phyloP scores from a whole-genome alignment of 2,888 invertebrate species.

The Subacronicta megacephala region DNA sequence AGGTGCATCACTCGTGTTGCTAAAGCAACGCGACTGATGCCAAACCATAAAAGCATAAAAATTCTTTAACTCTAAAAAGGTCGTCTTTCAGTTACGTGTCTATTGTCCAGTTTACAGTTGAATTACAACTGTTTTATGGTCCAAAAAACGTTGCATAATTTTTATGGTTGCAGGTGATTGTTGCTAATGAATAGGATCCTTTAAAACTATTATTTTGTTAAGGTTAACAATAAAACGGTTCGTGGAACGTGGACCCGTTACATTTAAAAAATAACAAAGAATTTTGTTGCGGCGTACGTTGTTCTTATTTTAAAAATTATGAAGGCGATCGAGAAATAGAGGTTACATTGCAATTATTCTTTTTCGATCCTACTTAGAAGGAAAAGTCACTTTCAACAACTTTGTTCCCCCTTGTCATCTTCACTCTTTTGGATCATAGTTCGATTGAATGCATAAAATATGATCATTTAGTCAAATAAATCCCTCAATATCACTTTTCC shows the following conservation, averaged over 20 bases:
- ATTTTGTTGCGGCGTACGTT: not conserved
- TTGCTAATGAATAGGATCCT: slow-evolving; percentile 64
- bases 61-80: slow-evolving; percentile 31
- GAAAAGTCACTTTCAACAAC: slow-evolving; percentile 13
- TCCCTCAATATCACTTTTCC: slow-evolving; percentile 31
- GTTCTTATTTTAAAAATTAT: slow-evolving; percentile 5
- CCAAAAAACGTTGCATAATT: slow-evolving; percentile 76
- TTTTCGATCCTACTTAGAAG: not conserved
- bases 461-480: slow-evolving; percentile 33
- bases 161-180: slow-evolving; percentile 71
- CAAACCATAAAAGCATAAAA: slow-evolving; percentile 44
- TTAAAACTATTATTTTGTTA: slow-evolving; percentile 57
- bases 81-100: slow-evolving; percentile 71
- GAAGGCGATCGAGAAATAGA: not conserved
- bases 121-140: slow-evolving; percentile 73
- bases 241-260: slow-evolving; percentile 44
- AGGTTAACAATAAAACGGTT: slow-evolving; percentile 55
- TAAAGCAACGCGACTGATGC: no score
- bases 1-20: no score
- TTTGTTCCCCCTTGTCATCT: slow-evolving; percentile 4
- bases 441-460: slow-evolving; percentile 25
- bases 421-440: slow-evolving; percentile 17
- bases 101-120: slow-evolving; percentile 72
- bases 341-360: not conserved
- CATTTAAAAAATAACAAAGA: slow-evolving; percentile 17